phyloP scores from a whole-genome alignment of 2,797 vertebrate species.

The Typhlichthys eigenmanni region DNA sequence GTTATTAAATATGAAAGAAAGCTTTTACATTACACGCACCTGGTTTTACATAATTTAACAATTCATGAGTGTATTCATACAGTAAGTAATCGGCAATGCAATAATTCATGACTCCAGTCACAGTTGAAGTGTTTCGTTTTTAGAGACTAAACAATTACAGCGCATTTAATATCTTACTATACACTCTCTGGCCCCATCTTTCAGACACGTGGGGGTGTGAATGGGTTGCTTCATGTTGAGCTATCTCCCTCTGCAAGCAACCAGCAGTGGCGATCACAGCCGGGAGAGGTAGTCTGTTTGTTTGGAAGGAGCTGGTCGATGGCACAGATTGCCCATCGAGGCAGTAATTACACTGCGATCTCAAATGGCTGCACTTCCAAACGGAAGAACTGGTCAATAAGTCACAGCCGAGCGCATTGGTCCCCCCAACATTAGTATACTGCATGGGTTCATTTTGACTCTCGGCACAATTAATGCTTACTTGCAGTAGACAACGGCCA shows the following conservation, averaged over 20 bases:
- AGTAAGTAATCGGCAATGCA: too few relatives aligned
- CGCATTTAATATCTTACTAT: too few relatives aligned
- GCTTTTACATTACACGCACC: too few relatives aligned
- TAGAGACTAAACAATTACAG: too few relatives aligned
- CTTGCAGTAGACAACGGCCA: conserved; percentile 66
- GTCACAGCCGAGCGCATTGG: conserved; percentile 50
- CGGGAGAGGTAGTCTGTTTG: conserved; percentile 64
- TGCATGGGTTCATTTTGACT: conserved; percentile 65
- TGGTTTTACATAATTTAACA: too few relatives aligned
- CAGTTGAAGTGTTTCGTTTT: too few relatives aligned
- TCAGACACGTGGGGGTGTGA: conserved; percentile 12
- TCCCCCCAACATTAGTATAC: conserved; percentile 45
- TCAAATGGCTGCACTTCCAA: conserved; percentile 71
- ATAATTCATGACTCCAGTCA: too few relatives aligned
- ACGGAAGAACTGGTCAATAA: conserved; percentile 73
- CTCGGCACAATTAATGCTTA: conserved; percentile 71
- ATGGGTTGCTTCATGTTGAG: conserved; percentile 35
- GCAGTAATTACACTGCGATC: conserved; percentile 82
- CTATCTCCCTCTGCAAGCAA: conserved; percentile 23
- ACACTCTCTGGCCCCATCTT: conserved; percentile 15
- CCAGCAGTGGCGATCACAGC: conserved; percentile 33
- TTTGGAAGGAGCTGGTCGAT: conserved; percentile 52
- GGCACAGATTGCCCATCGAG: conserved; percentile 68
- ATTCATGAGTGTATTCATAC: too few relatives aligned
- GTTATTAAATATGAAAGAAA: too few relatives aligned